Evolutionary conservation across 2,888 invertebrate species (phyloP).

Genomic region (Pseudolycoriella hygida): DNA sequence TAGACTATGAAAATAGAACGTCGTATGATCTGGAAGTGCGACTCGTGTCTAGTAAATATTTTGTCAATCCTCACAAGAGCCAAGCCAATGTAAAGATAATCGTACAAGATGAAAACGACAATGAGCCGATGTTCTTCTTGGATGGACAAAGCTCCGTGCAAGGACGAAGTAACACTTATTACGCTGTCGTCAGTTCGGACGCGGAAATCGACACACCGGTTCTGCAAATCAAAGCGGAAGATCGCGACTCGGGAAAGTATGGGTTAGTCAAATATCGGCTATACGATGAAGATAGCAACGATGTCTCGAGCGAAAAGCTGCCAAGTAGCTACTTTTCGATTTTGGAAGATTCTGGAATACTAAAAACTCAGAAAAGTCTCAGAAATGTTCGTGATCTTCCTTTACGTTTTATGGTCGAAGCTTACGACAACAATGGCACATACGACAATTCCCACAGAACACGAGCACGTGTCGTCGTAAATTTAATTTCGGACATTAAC

Average conservation of each 20-base stretch:
- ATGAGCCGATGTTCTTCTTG: constrained; percentile 64
- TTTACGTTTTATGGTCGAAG: constrained; percentile 54
- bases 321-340: constrained; percentile 44
- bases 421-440: constrained; percentile 32
- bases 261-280: constrained; percentile 57
- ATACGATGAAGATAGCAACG: constrained; percentile 23
- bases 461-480: constrained; percentile 30
- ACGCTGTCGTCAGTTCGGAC: constrained; percentile 57
- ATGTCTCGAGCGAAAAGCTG: constrained; percentile 18
- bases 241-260: constrained; percentile 68
- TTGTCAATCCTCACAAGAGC: constrained; percentile 60
- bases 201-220: constrained; percentile 60
- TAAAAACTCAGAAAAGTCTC: constrained; percentile 56
- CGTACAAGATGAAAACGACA: constrained; percentile 75
- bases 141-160: constrained; percentile 37
- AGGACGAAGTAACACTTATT: constrained; percentile 51
- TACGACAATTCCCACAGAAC: constrained; percentile 28
- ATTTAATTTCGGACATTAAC: constrained; percentile 59
- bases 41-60: constrained; percentile 61
- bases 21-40: constrained; percentile 59
- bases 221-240: constrained; percentile 69
- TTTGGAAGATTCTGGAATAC: constrained; percentile 53
- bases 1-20: constrained; percentile 64
- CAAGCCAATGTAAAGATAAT: constrained; percentile 61
- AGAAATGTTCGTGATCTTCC: constrained; percentile 52